phyloP scores from a whole-genome alignment of 1,140 invertebrate species.

The Antheraea pernyi region DNA sequence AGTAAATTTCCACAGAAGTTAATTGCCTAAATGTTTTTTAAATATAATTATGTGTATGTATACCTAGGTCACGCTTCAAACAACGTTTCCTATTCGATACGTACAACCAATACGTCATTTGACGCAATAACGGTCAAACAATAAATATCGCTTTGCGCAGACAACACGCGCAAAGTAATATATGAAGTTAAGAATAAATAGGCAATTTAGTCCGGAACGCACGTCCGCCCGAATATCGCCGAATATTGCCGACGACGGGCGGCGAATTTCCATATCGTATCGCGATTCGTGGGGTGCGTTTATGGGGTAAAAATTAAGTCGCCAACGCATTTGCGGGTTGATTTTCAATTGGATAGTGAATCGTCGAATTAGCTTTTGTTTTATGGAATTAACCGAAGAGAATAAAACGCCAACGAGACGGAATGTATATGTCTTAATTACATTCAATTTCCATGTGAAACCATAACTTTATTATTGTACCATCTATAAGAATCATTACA shows the following conservation, averaged over 20 bases:
- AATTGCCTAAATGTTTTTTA: not conserved
- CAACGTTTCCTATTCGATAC: conserved; percentile 45
- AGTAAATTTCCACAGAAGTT: too few species aligned
- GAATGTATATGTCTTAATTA: not conserved
- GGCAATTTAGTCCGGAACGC: conserved; percentile 76
- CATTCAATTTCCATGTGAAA: too few species aligned
- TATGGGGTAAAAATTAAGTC: conserved; percentile 78
- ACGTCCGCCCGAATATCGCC: conserved; percentile 78
- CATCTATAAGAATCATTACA: too few species aligned
- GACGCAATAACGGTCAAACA: conserved; percentile 77
- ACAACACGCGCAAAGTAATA: conserved; percentile 79
- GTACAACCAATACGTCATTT: conserved; percentile 71
- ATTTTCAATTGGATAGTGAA: conserved; percentile 58
- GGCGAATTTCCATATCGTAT: conserved; percentile 74
- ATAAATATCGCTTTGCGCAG: conserved; percentile 78
- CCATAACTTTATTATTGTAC: too few species aligned
- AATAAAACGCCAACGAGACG: not conserved
- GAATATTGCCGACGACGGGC: conserved; percentile 68
- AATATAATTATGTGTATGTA: not conserved
- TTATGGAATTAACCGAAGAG: conserved; percentile 6
- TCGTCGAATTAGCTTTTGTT: conserved; percentile 22
- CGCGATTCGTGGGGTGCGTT: conserved; percentile 71
- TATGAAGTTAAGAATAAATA: conserved; percentile 81
- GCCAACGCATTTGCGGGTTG: conserved; percentile 51
- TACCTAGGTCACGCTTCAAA: not conserved